Base-by-base conservation (phyloP, 1,140 invertebrate species). In the Dreissena rostriformis region DNA sequence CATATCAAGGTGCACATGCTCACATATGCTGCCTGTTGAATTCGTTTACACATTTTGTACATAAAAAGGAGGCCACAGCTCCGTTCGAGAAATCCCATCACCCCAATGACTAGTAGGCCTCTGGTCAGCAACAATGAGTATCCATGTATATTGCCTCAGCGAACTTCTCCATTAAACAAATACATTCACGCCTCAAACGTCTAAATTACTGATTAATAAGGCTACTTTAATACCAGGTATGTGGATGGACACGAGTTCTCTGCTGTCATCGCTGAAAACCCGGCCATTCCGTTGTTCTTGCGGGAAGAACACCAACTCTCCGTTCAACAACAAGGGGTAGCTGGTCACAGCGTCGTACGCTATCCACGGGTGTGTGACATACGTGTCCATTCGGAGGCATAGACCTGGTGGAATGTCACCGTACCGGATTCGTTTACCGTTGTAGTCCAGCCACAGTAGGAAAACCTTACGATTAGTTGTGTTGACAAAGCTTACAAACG, bases 301-400 rank as follows among this genome's bases (percentile, higher is more conserved):
- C n/a, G 79, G 79, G 28, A 39, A 65, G 39, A 81, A 81, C 10
- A 72, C 63, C 57, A 29, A 22, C 19, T 73, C 51, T 26, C 79
- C 70, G 53, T 81, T 81, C 10, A 81, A 52, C 68, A 81, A 17
- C 22, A 81, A 39, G 1, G 70, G 79, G 63, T 72, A 73, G 14
- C 29, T 26, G 29, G 70, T 73, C 28, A 24, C 17, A 51, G 55
- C 53, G 71, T 81, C 79, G 26, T 49, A 39, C 26, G 79, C 79
- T 28, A 81, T 55, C 79, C 79, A 81, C 10, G 79, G 79, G 28
- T 81, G 79, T 4, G 79, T 81, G 14, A 81, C 79, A 24, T 73
- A 81, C 0, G 79, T 81, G 57, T 81, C 29, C 61, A 81, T 81
- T 51, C n/a, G 51, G 49, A 52, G 39, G n/a, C 53, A 26, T 29